Conservation (phyloP, 2,797 vertebrate genomes). For the Taeniopygia guttata region DNA sequence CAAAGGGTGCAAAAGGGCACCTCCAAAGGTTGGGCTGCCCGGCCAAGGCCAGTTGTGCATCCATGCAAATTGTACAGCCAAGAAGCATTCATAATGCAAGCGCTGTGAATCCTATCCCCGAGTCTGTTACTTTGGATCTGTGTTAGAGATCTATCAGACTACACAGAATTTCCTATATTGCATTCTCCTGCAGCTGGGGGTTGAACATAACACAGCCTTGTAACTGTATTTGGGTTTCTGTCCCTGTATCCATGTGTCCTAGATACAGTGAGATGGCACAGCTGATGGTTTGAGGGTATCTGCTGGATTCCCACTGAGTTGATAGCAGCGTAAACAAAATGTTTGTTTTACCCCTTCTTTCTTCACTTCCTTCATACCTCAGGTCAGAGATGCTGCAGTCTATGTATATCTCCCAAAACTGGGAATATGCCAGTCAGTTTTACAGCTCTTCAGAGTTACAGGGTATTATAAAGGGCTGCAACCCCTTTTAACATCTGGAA, state of each 20-base stretch:
- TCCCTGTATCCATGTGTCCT: background rate
- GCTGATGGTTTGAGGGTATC: background rate
- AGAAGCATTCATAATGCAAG: background rate
- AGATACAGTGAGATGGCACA: background rate
- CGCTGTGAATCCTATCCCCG: background rate
- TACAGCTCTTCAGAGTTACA: background rate
- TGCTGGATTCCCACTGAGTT: background rate
- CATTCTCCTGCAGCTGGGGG: background rate
- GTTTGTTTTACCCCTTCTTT: background rate
- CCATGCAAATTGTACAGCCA: background rate
- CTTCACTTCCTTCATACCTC: background rate
- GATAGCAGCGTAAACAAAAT: background rate
- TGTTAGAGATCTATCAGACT: background rate
- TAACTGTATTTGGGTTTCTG: background rate
- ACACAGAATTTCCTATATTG: background rate
- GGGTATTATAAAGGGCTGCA: background rate
- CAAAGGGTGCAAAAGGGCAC: background rate
- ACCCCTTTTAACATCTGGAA: background rate
- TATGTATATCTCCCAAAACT: background rate
- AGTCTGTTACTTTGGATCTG: background rate
- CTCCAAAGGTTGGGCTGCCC: background rate
- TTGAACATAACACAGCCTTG: background rate
- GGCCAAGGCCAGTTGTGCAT: background rate
- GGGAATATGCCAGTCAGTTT: background rate
- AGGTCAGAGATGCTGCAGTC: background rate